Evolutionary conservation across 2,888 invertebrate species (phyloP), one percentile per base, ranked within the genome.

Genomic region (Sesia bembeciformis): DNA sequence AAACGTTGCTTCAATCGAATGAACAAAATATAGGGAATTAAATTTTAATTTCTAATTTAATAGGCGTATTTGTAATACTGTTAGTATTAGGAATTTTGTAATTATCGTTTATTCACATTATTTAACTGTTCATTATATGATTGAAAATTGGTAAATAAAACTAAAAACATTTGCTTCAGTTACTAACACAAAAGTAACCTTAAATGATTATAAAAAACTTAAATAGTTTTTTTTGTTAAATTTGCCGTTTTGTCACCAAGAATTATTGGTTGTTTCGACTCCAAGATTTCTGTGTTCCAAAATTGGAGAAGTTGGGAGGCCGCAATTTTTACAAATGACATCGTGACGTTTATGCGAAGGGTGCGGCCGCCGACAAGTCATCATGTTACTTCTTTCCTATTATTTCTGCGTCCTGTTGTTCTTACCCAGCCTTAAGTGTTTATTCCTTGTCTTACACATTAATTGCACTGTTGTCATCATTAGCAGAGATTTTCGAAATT

Each of bases 261-360:
- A 42, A 42, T 6, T 42, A 42, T 6, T 42, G 5, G 7, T 42
- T 42, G 7, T 50, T 39, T 50, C 64, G 58, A 60, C 79, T 84
- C 84, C 57, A 69, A 52, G 49, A 60, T 59, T 60, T 64, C 63
- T 51, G 56, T 82, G 78, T 85, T 72, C 67, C 60, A 68, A 85
- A 86, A 83, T 84, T 84, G 82, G 74, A 79, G 81, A 86, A 86
- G 78, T 87, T 85, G 72, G 76, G 74, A 84, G 78, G 84, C 84
- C 86, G 81, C 87, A 87, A 88, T 88, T 89, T 88, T 89, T 88
- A 88, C 88, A 89, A 89, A 89, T 89, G 88, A 88, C 88, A 85
- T 85, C 79, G 85, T 82, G 87, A 86, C 88, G 85, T 85, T 86
- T 87, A 86, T 83, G 80, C 83, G 76, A 76, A 81, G 86, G 86